phyloP scores from a whole-genome alignment of 1,140 invertebrate species.

The Amphibalanus amphitrite region DNA sequence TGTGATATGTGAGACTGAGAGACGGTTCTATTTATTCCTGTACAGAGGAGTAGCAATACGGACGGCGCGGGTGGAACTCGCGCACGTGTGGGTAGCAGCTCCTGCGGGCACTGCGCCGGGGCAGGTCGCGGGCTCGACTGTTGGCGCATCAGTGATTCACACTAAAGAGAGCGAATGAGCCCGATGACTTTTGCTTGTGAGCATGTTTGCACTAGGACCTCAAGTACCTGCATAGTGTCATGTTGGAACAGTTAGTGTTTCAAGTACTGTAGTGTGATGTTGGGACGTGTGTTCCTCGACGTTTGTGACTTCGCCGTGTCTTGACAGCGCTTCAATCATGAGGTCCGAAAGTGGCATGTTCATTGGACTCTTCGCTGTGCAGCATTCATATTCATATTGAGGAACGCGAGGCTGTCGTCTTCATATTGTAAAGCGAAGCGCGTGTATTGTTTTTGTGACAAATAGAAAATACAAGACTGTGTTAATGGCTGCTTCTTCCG shows the following conservation, averaged over 20 bases:
- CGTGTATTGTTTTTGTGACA: background rate
- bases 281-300: background rate
- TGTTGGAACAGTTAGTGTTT: background rate
- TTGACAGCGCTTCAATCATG: background rate
- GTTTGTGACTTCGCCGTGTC: background rate
- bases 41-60: background rate
- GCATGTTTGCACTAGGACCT: background rate
- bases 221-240: constrained; percentile 1
- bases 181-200: too few species aligned
- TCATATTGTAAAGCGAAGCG: background rate
- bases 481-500: background rate
- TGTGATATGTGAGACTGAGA: background rate
- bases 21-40: background rate
- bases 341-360: background rate
- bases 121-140: background rate
- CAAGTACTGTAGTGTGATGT: background rate
- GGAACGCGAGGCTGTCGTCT: background rate
- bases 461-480: background rate
- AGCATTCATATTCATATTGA: background rate
- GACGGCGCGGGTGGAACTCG: too few species aligned
- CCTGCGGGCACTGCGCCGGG: too few species aligned
- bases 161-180: too few species aligned
- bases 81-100: too few species aligned
- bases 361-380: background rate
- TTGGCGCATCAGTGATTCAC: background rate